A percentile compares a stretch with the other conserved stretches of the same genome.
These are phyloP conservation scores for Ametastegia equiseti DNA, from an alignment of 2,888 invertebrate genomes.

Conservation along the genomic window DNA sequence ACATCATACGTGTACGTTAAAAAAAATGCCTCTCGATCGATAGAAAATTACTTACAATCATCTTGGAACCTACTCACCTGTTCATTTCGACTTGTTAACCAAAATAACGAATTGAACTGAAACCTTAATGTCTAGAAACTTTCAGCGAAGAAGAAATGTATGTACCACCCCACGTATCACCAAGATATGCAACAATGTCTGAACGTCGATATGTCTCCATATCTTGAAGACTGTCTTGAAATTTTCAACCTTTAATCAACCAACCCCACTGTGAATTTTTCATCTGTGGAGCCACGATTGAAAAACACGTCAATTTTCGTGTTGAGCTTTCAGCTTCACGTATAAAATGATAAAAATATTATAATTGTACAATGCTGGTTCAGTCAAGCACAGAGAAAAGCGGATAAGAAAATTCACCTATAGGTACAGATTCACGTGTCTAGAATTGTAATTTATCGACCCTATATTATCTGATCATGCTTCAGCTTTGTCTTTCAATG, in stretches of 20 bases:
- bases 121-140: neutral
- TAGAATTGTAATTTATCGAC: neutral
- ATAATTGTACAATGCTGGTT: neutral
- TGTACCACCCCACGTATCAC: neutral
- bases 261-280: neutral
- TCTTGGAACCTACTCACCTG: neutral
- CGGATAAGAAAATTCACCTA: constrained; percentile 1
- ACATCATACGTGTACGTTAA: neutral
- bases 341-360: neutral
- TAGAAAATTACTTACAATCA: constrained; percentile 4
- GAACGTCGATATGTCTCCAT: neutral
- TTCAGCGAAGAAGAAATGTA: neutral
- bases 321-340: neutral
- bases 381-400: neutral
- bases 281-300: neutral
- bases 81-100: neutral
- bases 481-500: constrained; percentile 71
- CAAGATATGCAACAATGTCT: neutral
- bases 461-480: constrained; percentile 66
- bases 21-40: constrained; percentile 7
- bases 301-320: neutral
- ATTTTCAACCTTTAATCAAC: neutral
- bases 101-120: neutral
- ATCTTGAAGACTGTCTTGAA: neutral
- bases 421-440: neutral